These are phyloP conservation scores for Dicranocentrus wangi DNA, from an alignment of 2,888 invertebrate species.

Conservation along the genomic window DNA sequence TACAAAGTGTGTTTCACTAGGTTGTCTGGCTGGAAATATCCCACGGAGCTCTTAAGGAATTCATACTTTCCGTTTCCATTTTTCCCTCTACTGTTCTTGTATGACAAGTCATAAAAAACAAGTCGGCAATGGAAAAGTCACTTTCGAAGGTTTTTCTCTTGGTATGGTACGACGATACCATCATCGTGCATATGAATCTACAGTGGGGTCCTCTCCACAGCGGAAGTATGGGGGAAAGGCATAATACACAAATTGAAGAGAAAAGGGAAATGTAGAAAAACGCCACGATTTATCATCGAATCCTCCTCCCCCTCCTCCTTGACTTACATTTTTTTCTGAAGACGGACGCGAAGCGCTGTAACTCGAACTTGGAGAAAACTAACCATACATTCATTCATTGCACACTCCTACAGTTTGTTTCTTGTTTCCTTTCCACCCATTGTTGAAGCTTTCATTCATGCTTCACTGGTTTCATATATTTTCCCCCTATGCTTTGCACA, in stretches of 20 bases:
- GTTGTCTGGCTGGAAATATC: neutral
- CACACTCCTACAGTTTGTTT: conserved; percentile 53
- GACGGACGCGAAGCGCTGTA: neutral
- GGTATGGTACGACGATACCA: too few relatives aligned
- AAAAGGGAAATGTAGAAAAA: conserved; percentile 57
- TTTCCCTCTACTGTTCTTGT: conserved; percentile 7
- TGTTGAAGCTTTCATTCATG: conserved; percentile 61
- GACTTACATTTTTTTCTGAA: conserved; percentile 50
- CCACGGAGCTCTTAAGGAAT: conserved; percentile 1
- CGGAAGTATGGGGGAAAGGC: conserved; percentile 41
- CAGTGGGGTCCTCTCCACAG: too few relatives aligned
- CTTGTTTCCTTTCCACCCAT: conserved; percentile 40
- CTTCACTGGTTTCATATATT: conserved; percentile 62
- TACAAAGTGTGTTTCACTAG: neutral
- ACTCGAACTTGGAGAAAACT: neutral
- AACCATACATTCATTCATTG: conserved; percentile 23
- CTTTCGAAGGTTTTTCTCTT: neutral
- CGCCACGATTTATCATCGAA: conserved; percentile 63
- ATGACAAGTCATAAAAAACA: conserved; percentile 19
- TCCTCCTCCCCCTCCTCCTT: conserved; percentile 57
- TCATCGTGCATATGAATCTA: too few relatives aligned
- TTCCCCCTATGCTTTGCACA: conserved; percentile 22
- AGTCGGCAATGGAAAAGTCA: conserved; percentile 23
- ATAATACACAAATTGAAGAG: conserved; percentile 62
- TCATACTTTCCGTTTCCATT: conserved; percentile 20